Base-by-base conservation (phyloP, 2,888 invertebrate species). In the Mechanitis mazaeus region DNA sequence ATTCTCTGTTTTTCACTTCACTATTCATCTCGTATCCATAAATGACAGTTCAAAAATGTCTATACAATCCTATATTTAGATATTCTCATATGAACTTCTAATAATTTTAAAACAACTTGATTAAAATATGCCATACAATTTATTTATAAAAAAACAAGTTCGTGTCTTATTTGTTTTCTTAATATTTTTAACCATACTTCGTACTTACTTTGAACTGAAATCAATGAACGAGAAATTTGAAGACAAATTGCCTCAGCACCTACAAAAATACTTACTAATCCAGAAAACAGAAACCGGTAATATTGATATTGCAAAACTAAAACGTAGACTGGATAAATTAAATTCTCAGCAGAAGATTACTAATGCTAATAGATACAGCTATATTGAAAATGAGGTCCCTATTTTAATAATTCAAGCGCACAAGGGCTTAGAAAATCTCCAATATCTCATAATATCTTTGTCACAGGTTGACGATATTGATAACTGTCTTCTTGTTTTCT, bases 401-500 rank as follows among this genome's bases (percentile, higher is more conserved):
- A 54, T 74, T 33, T 9, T 82, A 3, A 68, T 73, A 46, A 70
- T 82, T 20, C 75, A 69, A 54, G 80, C 74, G 60, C 73, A 71
- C 45, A 68, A 66, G 42, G 75, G 74, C 60, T 61, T 68, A 11
- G 68, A 64, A 58, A 71, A 76, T 4, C 72, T 82, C 56, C 78
- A 72, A 65, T 62, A 69, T 56, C 77, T 83, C 4, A 64, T 82
- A 56, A 55, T 67, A 11, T 72, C 80, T 0, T 73, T 84, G 50
- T 72, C 72, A 2, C 72, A 71, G 38, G 78, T 79, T n/a, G 67
- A 56, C 3, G 55, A 67, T 66, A 77, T 83, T 55, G 63, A 72
- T 2, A 64, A 64, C 2, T 69, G 66, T 1, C 61, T 84, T 38
- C 55, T 84, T 2, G 64, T 84, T n/a, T 77, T 84, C 69, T 84